These are phyloP conservation scores for Heliangelus exortis DNA, from an alignment of 2,797 vertebrate genomes.

Conservation along the genomic window DNA sequence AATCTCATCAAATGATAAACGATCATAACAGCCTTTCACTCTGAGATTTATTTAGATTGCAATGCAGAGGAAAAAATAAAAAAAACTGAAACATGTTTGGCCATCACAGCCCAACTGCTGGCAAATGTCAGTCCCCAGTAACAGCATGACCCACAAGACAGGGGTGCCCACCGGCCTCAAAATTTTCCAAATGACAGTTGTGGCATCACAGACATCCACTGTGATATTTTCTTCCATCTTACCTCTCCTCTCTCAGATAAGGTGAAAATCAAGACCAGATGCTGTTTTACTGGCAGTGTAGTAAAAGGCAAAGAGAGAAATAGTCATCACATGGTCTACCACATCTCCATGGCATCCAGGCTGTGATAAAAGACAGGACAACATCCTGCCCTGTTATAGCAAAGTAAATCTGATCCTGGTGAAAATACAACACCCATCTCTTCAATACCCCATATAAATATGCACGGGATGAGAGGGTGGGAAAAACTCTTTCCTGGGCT, in stretches of 20 bases:
- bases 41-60: background rate
- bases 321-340: background rate
- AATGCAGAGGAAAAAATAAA: background rate
- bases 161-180: background rate
- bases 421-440: background rate
- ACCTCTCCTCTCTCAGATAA: background rate
- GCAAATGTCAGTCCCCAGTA: background rate
- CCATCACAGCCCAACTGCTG: background rate
- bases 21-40: background rate
- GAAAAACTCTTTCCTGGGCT: background rate
- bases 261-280: background rate
- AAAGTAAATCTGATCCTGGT: background rate
- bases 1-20: slow-evolving; percentile 31
- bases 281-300: background rate
- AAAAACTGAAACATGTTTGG: slow-evolving; percentile 3
- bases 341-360: background rate
- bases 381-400: background rate
- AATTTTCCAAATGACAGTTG: background rate
- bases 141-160: background rate
- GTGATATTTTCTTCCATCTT: background rate
- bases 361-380: background rate
- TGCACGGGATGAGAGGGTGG: fast-evolving
- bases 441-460: background rate
- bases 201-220: background rate
- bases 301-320: background rate